Base-by-base conservation (phyloP, 2,797 vertebrate species). In the Cercopithecus mitis region DNA sequence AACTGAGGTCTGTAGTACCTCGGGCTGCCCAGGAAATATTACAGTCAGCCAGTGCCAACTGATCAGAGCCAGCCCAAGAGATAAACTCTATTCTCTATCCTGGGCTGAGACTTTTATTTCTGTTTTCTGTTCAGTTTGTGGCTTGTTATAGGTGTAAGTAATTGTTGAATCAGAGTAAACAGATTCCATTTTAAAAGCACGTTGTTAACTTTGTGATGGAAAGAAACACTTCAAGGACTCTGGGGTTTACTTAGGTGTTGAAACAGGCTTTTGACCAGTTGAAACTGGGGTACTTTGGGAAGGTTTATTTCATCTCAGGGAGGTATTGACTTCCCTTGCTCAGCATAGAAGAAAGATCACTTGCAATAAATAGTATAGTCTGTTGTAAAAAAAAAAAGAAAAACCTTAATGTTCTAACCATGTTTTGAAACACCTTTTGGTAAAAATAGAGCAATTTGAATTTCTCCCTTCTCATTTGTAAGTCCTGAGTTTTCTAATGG, bases 391-490 rank as follows among this genome's bases (percentile, higher is more conserved):
- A 86, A 30, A 43, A 3, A 52, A 22, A 8, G 0, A 8, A 52
- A 83, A 89, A 25, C 64, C 52, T 75, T 81, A 88, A 72, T 39
- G 58, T 50, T 72, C 77, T 80, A 2, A 27, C 30, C 75, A 0
- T 36, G 22, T 79, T 95, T 93, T 88, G 64, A 94, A 91, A 52
- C 1, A 50, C 7, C 57, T 85, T 94, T 92, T 79, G 73, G 22
- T 87, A 75, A 39, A 75, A 88, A 75, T 12, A 73, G 72, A 97
- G 19, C 81, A 82, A n/a, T 92, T 91, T 92, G n/a, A 75, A 30
- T 90, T 88, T 95, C 39, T 94, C n/a, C 61, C 20, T 85, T 57
- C 27, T 94, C 52, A 11, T 88, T 64, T 82, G 57, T 64, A 58
- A 94, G 80, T 55, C 25, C n/a, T 22, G 85, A 88, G 52, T 73